phyloP scores from a whole-genome alignment of 2,888 invertebrate species.

The Heteropelma amictum region DNA sequence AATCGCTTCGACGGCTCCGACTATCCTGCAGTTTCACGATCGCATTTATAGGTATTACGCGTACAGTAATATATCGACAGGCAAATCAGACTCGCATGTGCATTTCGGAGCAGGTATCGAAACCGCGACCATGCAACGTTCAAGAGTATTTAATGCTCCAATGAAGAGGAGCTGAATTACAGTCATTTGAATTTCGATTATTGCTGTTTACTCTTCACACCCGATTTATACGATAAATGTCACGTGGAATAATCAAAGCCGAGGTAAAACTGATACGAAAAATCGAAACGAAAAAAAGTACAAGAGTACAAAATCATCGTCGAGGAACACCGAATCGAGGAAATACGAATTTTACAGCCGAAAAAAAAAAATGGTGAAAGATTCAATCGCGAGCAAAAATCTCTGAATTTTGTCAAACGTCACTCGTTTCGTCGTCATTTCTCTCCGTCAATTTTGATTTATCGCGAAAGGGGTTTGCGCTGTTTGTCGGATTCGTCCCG shows the following conservation, averaged over 20 bases:
- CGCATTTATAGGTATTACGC: too few relatives aligned
- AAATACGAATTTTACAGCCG: too few relatives aligned
- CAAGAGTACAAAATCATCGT: too few relatives aligned
- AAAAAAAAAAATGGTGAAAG: neutral
- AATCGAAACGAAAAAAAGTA: too few relatives aligned
- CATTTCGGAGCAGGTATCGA: neutral
- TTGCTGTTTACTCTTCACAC: slow-evolving; percentile 40
- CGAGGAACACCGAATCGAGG: too few relatives aligned
- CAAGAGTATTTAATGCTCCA: slow-evolving; percentile 50
- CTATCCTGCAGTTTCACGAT: slow-evolving; percentile 35
- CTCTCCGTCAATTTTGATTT: too few relatives aligned
- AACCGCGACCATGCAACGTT: slow-evolving; percentile 30
- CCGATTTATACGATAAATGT: slow-evolving; percentile 25
- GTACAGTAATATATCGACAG: slow-evolving; percentile 30
- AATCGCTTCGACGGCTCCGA: slow-evolving; percentile 26
- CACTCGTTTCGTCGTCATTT: too few relatives aligned
- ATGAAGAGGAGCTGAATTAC: slow-evolving; percentile 43
- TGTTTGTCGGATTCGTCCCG: too few relatives aligned
- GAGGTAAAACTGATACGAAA: neutral
- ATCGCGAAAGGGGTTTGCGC: too few relatives aligned
- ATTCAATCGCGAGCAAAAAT: neutral
- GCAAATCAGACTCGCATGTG: slow-evolving; percentile 22
- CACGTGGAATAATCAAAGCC: slow-evolving; percentile 19
- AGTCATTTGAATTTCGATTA: slow-evolving; percentile 46
- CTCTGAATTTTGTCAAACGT: neutral